Evolutionary conservation across 2,888 invertebrate species (phyloP), one percentile per base, ranked within the genome.

Genomic region (Scelioninae gen. 2): DNA sequence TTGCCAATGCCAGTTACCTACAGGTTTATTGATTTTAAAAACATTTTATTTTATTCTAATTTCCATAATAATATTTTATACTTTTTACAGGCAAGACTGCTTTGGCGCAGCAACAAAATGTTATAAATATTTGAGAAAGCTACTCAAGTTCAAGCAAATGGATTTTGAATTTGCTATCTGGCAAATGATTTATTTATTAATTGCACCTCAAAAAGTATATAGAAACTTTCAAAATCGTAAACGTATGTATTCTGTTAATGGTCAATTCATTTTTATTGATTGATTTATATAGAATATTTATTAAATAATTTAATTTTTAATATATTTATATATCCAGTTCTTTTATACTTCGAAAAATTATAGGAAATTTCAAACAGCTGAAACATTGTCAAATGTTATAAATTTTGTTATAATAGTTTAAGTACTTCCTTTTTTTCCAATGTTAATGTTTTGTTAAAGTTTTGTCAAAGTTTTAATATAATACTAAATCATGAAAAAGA

Each of bases 161-260:
- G 98, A 99, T 87, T 99, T 99, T 88, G 97, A 99, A 86, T 98
- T 97, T 88, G 98, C 98, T 0, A 89, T 94, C n/a, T 99, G 98
- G 98, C 98, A 99, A 90, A 98, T 98, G 96, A 87, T 97, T 0
- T 97, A 97, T 86, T 88, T 99, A 74, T 95, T 99, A 83, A 90
- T 94, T 64, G 90, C 96, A 0, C 98, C 98, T 11, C 97, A 98
- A 83, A 97, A 96, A 90, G 97, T 99, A 33, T 97, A 97, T 85
- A 91, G 97, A 84, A 97, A 98, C 88, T 98, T 97, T 86, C 94
- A 96, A 83, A 97, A 97, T 88, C 92, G 98, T 85, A 98, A 99
- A 91, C 95, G 97, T 96, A 89, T 90, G 93, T 90, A 70, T 15
- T 15, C n/a, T n/a, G n/a, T n/a, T 19, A 52, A 18, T 28, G 46